Base-by-base conservation (phyloP, 2,888 invertebrate genomes). In the Macrophya alboannulata region DNA sequence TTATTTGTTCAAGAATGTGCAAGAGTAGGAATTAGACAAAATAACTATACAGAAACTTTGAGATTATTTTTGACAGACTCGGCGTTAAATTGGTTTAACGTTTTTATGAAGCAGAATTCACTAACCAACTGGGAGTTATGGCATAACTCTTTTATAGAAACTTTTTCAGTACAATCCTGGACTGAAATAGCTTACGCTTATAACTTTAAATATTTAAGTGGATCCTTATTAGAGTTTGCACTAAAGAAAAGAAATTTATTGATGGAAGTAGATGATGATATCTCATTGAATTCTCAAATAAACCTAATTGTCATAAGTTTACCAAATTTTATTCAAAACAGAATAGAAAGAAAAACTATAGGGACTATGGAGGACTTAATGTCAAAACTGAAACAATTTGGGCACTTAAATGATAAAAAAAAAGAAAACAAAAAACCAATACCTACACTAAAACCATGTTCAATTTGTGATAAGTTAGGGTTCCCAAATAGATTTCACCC, bases 101-200 rank as follows among this genome's bases (percentile, higher is more conserved):
- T 43, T 4, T 45, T 68, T 40, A 17, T 82, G 21, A 82, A 43
- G 40, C 40, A 65, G 15, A 65, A 82, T 21, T 43, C 59, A 9
- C 9, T 55, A 37, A 15, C 15, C 15, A 25, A 62, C 25, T 84
- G 86, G 84, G 76, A 84, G 1, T 25, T 17, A 77, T 86, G 76
- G 84, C 6, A 85, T 82, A 48, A 85, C 48, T 84, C 65, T 45
- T 74, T 55, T n/a, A n/a, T n/a, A n/a, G n/a, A n/a, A n/a, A n/a
- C n/a, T n/a, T n/a, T n/a, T n/a, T n/a, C n/a, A n/a, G 76, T 43
- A 43, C 84, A 86, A 37, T 74, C 76, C 21, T 86, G 86, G 86
- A 76, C 72, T 15, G 84, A 84, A 1, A 84, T 84, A 59, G 76
- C 83, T 15, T 84, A 86, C 25, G 84, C 86, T 43, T 84, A 86